Evolutionary conservation across 2,797 vertebrate genomes (phyloP).

Genomic region (Tragelaphus eurycerus): DNA sequence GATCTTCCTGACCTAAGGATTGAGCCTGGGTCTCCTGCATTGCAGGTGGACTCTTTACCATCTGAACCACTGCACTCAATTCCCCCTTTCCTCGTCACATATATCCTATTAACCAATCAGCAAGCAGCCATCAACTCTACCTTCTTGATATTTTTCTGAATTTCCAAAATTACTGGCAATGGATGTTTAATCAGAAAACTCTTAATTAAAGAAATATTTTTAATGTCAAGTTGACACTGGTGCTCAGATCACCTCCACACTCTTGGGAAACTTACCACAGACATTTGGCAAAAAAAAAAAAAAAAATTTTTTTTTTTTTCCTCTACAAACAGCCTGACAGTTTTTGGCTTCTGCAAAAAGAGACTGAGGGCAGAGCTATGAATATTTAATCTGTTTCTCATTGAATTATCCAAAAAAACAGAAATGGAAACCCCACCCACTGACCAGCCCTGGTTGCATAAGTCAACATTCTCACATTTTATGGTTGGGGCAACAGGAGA

Average conservation of each 20-base stretch:
- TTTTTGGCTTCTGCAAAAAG: constrained; percentile 42
- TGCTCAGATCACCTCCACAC: background rate
- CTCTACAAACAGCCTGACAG: constrained; percentile 14
- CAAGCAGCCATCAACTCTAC: background rate
- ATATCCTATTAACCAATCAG: background rate
- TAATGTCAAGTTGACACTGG: background rate
- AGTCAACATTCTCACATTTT: constrained; percentile 53
- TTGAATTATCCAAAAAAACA: constrained; percentile 55
- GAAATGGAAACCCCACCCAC: constrained; percentile 51
- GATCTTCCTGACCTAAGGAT: background rate
- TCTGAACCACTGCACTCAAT: background rate
- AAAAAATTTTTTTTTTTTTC: background rate
- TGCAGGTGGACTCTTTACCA: background rate
- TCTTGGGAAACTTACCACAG: background rate
- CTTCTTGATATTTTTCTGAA: background rate
- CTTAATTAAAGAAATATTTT: background rate
- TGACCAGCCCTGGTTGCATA: constrained; percentile 1
- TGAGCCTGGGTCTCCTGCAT: background rate
- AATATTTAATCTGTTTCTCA: constrained; percentile 68
- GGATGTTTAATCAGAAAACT: background rate
- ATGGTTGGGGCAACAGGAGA: background rate
- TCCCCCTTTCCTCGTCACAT: background rate
- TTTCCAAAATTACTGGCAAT: background rate
- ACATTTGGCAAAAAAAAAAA: background rate
- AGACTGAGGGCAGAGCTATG: constrained; percentile 20